Conservation (phyloP, 1,140 invertebrate genomes). For the Bradysia coprophila region DNA sequence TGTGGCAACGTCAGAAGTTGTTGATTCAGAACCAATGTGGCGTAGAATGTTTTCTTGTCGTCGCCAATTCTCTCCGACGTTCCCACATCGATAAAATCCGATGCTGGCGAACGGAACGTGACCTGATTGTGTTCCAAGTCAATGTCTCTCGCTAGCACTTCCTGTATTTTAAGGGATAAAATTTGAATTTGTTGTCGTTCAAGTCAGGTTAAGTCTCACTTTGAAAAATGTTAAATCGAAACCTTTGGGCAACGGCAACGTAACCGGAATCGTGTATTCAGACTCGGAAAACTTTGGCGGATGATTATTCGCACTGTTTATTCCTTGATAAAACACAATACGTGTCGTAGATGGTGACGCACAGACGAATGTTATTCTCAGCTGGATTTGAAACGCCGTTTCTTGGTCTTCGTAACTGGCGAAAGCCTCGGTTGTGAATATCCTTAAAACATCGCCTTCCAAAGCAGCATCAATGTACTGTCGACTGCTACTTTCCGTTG, state of each 20-base stretch:
- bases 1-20: constrained; percentile 1
- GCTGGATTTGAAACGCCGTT: neutral
- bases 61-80: neutral
- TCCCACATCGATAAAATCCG: constrained; percentile 1
- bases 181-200: neutral
- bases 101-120: neutral
- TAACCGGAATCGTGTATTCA: constrained; percentile 1
- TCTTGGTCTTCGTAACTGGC: neutral
- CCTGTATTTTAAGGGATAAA: neutral
- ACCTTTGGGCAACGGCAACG: constrained; percentile 3
- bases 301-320: constrained; percentile 4
- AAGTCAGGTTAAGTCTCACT: neutral
- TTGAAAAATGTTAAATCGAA: constrained; percentile 4
- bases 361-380: neutral
- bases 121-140: neutral
- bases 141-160: neutral
- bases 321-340: neutral
- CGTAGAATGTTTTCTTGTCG: constrained; percentile 5
- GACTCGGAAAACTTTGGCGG: constrained; percentile 1
- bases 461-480: neutral
- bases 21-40: constrained; percentile 1
- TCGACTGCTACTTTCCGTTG: too few relatives aligned
- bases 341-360: neutral
- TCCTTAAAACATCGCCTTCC: neutral
- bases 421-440: neutral